A percentile compares a stretch with the other conserved stretches of the same genome.
phyloP scores from a whole-genome alignment of 2,888 invertebrate species.

The Monopis laevigella region DNA sequence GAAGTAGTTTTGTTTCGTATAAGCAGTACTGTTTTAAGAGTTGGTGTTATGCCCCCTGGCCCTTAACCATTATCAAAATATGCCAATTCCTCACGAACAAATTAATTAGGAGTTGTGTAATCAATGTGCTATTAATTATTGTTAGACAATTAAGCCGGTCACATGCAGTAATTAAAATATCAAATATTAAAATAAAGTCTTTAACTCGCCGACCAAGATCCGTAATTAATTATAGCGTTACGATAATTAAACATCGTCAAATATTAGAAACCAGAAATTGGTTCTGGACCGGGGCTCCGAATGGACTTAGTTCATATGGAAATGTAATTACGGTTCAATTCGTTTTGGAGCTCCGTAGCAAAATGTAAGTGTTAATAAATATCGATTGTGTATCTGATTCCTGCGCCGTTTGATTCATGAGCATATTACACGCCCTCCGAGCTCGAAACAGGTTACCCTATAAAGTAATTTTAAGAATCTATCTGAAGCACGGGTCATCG shows the following conservation, averaged over 20 bases:
- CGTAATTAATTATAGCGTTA: neutral
- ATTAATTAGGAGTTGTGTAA: too few species aligned
- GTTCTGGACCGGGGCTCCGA: neutral
- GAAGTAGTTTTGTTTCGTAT: too few species aligned
- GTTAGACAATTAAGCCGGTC: too few species aligned
- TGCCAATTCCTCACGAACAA: too few species aligned
- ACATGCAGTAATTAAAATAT: constrained; percentile 3
- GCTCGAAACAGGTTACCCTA: constrained; percentile 56
- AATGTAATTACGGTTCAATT: constrained; percentile 27
- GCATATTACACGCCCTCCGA: constrained; percentile 43
- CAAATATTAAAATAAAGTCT: constrained; percentile 5
- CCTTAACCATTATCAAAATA: too few species aligned
- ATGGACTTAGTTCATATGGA: constrained; percentile 22
- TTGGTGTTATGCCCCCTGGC: too few species aligned
- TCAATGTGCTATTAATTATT: too few species aligned
- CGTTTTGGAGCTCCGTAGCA: constrained; percentile 20
- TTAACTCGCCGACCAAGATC: neutral
- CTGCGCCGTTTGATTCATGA: constrained; percentile 41
- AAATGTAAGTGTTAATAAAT: constrained; percentile 22
- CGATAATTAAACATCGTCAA: constrained; percentile 6
- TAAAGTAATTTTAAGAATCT: constrained; percentile 57
- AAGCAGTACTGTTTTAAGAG: too few species aligned
- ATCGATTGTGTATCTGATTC: constrained; percentile 32
- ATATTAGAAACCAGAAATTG: constrained; percentile 2
- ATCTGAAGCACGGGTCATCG: constrained; percentile 39